phyloP scores from a whole-genome alignment of 2,113 vertebrate genomes.

The Cranoglanis bouderius region DNA sequence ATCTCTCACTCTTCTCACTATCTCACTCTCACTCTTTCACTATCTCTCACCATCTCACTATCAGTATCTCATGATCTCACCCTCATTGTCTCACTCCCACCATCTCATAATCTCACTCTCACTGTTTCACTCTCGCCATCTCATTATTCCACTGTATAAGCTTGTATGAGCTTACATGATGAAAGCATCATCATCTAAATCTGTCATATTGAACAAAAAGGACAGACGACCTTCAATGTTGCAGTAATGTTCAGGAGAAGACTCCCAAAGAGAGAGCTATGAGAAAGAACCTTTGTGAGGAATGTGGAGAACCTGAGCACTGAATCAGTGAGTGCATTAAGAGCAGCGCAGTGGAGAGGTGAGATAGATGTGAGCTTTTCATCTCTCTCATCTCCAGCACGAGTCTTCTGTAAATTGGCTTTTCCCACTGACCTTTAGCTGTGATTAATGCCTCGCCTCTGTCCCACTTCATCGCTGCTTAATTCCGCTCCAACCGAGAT shows the following conservation, averaged over 20 bases:
- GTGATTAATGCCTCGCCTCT: slow-evolving; percentile 74
- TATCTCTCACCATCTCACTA: too few relatives aligned
- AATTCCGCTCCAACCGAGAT: slow-evolving; percentile 52
- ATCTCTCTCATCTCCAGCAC: slow-evolving; percentile 69
- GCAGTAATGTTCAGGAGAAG: neutral
- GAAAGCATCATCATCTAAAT: neutral
- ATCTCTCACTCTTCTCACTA: too few relatives aligned
- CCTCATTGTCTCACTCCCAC: too few relatives aligned
- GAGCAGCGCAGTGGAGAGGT: neutral
- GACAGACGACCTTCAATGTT: neutral
- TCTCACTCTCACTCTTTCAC: too few relatives aligned
- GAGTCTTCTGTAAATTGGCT: slow-evolving; percentile 73
- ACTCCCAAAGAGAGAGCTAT: neutral
- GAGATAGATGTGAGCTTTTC: slow-evolving; percentile 60
- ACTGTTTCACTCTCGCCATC: too few relatives aligned
- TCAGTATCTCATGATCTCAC: too few relatives aligned
- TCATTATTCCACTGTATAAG: too few relatives aligned
- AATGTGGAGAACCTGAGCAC: neutral
- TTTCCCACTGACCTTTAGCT: slow-evolving; percentile 76
- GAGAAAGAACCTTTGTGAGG: neutral
- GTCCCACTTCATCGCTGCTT: slow-evolving; percentile 63
- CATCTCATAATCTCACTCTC: too few relatives aligned
- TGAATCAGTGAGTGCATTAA: neutral
- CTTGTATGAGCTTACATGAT: neutral
- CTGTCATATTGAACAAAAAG: neutral